Base-by-base conservation (phyloP, 1,140 invertebrate genomes). In the Aphidius gifuensis region DNA sequence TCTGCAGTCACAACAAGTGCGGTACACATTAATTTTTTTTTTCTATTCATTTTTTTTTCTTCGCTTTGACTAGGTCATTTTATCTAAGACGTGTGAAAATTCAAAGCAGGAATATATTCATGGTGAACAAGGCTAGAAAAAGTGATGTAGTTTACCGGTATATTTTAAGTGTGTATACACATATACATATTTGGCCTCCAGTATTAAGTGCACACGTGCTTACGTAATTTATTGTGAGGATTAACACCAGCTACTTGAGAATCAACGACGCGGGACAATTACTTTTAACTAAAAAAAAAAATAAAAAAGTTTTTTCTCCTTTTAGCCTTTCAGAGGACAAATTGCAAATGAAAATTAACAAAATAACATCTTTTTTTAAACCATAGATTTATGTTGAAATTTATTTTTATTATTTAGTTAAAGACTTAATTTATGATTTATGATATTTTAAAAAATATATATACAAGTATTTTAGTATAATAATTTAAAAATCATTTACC, bases 171-270 rank as follows among this genome's bases (percentile, higher is more conserved):
- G 32, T 32, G n/a, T 50, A 50, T 8, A 32, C 32, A 39, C 7
- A 38, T 45, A 32, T 58, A 58, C 48, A n/a, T 32, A 54, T 23
- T 39, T 32, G n/a, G 45, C 42, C 21, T 44, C 11, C 42, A 46
- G 21, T 60, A 60, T 46, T 60, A 54, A 54, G 21, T 16, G 9
- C 32, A 48, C 42, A 44, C 9, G 23, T 43, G 39, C 6, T 60
- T 60, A 54, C 50, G 50, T 54, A 60, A 60, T 45, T 51, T 50
- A 54, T 60, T 60, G 50, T 38, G 21, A 60, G 11, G 40, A 60
- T 50, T 6, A 32, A 32, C 23, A 32, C 23, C 1, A 32, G 23
- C 23, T 32, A 32, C 23, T 32, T 32, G 1, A 32, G 4, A 32
- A 32, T 32, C 23, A 32, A 32, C 23, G 23, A 32, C 23, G 23